Base-by-base conservation (phyloP, 1,140 invertebrate genomes). In the Drosophila biarmipes region DNA sequence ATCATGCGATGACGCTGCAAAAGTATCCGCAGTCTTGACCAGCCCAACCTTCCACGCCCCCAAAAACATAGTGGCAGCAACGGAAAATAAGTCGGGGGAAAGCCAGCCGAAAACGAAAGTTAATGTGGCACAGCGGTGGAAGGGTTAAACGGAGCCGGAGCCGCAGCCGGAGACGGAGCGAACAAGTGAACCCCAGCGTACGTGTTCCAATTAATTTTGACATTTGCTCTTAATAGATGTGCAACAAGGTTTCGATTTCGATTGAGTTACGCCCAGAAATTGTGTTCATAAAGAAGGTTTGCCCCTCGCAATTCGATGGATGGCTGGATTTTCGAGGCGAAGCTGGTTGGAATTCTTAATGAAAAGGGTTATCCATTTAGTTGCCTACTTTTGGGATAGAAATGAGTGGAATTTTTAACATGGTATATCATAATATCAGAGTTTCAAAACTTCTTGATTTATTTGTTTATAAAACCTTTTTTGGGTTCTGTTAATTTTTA, bases 131-230 rank as follows among this genome's bases (percentile, higher is more conserved):
- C 55, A 85, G 74, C 67, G 76, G 49, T 43, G 66, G 54, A 85
- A 77, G 81, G 73, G 81, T 86, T 81, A 81, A 78, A 57, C 29
- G 54, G 35, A 31, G 29, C 24, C 24, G 27, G 27, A 45, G 68
- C 53, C 51, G n/a, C n/a, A n/a, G n/a, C n/a, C n/a, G n/a, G n/a
- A n/a, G n/a, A 57, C 29, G 54, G 35, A 31, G 29, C 24, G 3
- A 59, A 54, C 40, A 64, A 61, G 37, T 55, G 55, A 48, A 27
- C n/a, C 40, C 45, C 46, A 61, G 27, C 48, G 61, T 81, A 86
- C 82, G 82, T 87, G 81, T 63, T 82, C 75, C 81, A 82, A 86
- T 86, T 86, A 82, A 68, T 78, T 87, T 78, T 71, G 73, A 81
- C 73, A 87, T 87, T 81, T 86, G 49, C 62, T 48, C 67, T 86